phyloP scores from a whole-genome alignment of 1,140 invertebrate species.

The Calephelis nemesis region DNA sequence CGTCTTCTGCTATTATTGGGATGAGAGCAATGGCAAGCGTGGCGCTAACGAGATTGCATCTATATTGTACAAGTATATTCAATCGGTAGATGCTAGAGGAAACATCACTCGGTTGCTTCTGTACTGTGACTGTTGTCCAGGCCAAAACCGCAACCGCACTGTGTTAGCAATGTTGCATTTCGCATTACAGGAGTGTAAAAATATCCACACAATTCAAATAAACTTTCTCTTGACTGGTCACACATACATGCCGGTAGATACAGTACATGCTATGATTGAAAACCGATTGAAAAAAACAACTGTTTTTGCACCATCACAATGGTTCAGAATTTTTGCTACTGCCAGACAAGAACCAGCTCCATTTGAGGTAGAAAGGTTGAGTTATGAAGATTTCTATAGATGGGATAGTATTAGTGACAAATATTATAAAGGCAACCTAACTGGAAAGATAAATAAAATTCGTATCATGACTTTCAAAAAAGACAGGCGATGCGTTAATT shows the following conservation, averaged over 20 bases:
- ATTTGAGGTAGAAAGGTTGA: too few species aligned
- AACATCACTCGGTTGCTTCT: constrained; percentile 4
- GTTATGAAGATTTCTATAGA: constrained; percentile 23
- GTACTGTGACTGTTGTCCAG: constrained; percentile 8
- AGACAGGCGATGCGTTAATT: constrained; percentile 10
- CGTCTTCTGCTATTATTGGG: too few species aligned
- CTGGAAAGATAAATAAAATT: constrained; percentile 27
- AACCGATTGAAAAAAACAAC: constrained; percentile 33
- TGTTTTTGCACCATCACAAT: constrained; percentile 40
- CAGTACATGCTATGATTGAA: constrained; percentile 15
- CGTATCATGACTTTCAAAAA: constrained; percentile 31
- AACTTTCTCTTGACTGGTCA: constrained; percentile 30
- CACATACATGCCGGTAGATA: constrained; percentile 31
- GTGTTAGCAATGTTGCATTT: constrained; percentile 6
- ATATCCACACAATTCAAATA: constrained; percentile 6
- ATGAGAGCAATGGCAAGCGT: background rate
- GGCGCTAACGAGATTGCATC: constrained; percentile 6
- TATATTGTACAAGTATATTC: constrained; percentile 6
- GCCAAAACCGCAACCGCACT: constrained; percentile 9
- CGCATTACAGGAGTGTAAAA: background rate
- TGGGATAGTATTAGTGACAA: constrained; percentile 26
- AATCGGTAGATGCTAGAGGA: background rate
- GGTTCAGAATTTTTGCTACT: constrained; percentile 28
- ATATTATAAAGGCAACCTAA: constrained; percentile 16
- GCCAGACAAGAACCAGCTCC: constrained; percentile 22